Evolutionary conservation across 1,140 invertebrate genomes (phyloP).

Genomic region (Calliphora vicina): DNA sequence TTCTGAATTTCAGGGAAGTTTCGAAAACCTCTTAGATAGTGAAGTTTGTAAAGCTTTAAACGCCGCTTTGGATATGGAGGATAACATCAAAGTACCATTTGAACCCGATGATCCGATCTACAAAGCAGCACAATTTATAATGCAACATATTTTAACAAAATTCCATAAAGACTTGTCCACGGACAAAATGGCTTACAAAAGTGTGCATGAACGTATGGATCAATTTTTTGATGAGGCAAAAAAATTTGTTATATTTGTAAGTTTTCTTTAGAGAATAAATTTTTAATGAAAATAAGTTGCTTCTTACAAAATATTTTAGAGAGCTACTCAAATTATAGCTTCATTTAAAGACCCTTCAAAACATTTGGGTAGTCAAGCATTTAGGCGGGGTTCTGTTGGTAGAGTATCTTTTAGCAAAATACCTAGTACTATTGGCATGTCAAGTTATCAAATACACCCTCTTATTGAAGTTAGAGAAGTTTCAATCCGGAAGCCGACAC

Average conservation of each 20-base stretch:
- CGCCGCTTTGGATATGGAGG: conserved; percentile 53
- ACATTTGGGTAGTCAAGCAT: not conserved
- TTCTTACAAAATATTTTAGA: conserved; percentile 41
- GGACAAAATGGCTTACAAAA: conserved; percentile 44
- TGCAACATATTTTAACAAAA: conserved; percentile 49
- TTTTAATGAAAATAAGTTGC: not conserved
- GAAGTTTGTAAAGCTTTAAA: conserved; percentile 55
- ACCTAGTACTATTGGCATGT: conserved; percentile 53
- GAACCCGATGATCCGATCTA: conserved; percentile 55
- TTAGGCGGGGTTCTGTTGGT: not conserved
- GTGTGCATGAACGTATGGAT: conserved; percentile 44
- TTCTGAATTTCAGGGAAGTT: conserved; percentile 48
- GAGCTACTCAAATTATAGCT: conserved; percentile 51
- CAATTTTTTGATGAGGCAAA: conserved; percentile 57
- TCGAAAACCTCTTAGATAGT: conserved; percentile 52
- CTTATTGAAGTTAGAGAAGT: conserved; percentile 53
- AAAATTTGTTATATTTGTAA: conserved; percentile 55
- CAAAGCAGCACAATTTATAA: conserved; percentile 56
- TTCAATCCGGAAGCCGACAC: conserved; percentile 49
- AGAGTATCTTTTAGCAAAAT: conserved; percentile 51
- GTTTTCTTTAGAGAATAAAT: conserved; percentile 21
- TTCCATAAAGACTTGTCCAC: conserved; percentile 52
- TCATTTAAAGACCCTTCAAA: conserved; percentile 42
- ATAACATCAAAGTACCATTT: conserved; percentile 45
- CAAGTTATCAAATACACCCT: conserved; percentile 58